Evolutionary conservation across 2,113 vertebrate species (phyloP).

Genomic region (Piaya cayana): DNA sequence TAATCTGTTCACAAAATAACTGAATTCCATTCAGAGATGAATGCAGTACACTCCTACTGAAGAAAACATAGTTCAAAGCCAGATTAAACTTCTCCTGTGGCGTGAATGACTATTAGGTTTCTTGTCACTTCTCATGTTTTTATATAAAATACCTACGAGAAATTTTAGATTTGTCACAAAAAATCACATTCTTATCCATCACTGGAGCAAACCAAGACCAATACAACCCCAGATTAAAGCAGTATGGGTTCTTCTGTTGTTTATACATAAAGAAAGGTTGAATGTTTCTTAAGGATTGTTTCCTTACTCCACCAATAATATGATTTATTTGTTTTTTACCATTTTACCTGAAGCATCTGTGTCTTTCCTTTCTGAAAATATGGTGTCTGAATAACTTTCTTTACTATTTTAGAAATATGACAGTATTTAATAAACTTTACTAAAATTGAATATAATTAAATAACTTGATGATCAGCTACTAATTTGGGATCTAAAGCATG

Average conservation of each 20-base stretch:
- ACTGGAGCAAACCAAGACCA: background rate
- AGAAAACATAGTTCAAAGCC: background rate
- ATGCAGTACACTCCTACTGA: background rate
- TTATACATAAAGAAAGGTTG: background rate
- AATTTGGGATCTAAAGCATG: background rate
- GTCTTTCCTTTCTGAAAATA: background rate
- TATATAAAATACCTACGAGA: background rate
- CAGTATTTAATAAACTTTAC: fast-evolving
- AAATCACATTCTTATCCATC: slow-evolving; percentile 25
- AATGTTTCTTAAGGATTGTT: background rate
- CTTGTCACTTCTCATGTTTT: background rate
- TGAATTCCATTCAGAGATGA: background rate
- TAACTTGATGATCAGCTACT: background rate
- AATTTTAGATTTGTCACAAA: slow-evolving; percentile 27
- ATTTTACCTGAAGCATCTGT: background rate
- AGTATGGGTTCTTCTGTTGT: background rate
- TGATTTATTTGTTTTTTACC: background rate
- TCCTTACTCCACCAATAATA: background rate
- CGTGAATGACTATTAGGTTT: background rate
- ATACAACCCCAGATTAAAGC: background rate
- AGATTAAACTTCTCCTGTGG: background rate
- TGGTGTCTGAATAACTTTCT: background rate
- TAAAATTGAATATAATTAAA: background rate
- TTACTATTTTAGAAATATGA: background rate
- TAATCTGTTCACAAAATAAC: background rate